Base-by-base conservation (phyloP, 2,888 invertebrate species). In the Scrobipalpa atriplicella region DNA sequence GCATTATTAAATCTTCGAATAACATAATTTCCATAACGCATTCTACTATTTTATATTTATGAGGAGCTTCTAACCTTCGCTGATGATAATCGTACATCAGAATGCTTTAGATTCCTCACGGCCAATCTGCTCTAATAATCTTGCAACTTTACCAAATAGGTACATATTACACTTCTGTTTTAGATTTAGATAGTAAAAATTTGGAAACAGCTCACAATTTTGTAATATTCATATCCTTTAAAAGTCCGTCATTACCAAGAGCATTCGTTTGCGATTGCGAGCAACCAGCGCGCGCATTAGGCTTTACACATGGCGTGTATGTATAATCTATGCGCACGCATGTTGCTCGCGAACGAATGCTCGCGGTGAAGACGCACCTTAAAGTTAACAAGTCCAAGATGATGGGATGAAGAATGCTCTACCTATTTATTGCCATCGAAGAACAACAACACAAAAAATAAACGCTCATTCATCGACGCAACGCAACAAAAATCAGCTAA, bases 81-180 rank as follows among this genome's bases (percentile, higher is more conserved):
- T 13, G 13, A 6, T n/a, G 47, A n/a, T 47, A 47, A 47, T 47
- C 5, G 47, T 16, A 7, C 47, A 47, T 47, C 47, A 47, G n/a
- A 47, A 47, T 47, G 47, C 47, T 47, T 47, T 16, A 0, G 0
- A 16, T 0, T 47, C n/a, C 47, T 47, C 47, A 47, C 16, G 47
- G 47, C 47, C 47, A n/a, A 5, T 47, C 47, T 47, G 47, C 47
- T 47, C 47, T 47, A 47, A 47, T 47, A 47, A 47, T 47, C n/a
- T 47, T n/a, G 29, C 5, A 29, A 29, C 2, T 29, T 29, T 5
- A 29, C n/a, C n/a, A n/a, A n/a, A n/a, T n/a, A n/a, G n/a, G n/a
- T n/a, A n/a, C n/a, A n/a, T n/a, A n/a, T n/a, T n/a, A n/a, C 1
- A 43, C 3, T 43, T 13, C 0, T 6, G 6, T 43, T 43, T 43